Percentiles rank a stretch among this genome's conserved stretches.
phyloP scores from a whole-genome alignment of 2,888 invertebrate species.

The Abrostola triplasia region DNA sequence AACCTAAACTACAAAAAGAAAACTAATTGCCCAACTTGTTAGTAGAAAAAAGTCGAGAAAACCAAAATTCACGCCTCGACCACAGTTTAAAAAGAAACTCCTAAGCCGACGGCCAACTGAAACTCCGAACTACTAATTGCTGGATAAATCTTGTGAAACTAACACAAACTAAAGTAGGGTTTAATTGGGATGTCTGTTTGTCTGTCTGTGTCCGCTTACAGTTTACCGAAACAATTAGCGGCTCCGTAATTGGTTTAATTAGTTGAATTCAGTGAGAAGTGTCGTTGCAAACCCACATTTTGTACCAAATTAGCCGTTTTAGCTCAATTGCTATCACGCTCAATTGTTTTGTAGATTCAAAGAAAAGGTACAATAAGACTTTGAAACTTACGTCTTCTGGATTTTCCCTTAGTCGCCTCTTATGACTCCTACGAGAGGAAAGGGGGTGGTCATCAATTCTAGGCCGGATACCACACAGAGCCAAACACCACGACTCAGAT shows the following conservation, averaged over 20 bases:
- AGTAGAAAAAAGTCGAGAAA: not conserved
- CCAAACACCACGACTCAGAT: no score
- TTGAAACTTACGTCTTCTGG: no score
- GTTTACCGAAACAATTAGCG: conserved; percentile 32
- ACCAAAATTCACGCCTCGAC: conserved; percentile 2
- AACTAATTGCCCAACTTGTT: no score
- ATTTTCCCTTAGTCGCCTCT: no score
- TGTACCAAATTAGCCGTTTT: no score
- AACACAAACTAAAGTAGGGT: conserved; percentile 55
- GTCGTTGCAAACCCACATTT: not conserved
- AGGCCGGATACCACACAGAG: no score
- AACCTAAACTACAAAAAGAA: no score
- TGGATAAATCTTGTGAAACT: conserved; percentile 64
- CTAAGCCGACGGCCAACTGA: conserved; percentile 34
- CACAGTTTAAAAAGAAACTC: conserved; percentile 51
- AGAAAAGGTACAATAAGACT: no score
- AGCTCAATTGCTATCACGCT: no score
- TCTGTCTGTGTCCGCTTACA: conserved; percentile 23
- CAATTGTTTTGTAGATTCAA: no score
- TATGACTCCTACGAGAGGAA: no score
- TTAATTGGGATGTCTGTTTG: conserved; percentile 62
- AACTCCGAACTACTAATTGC: conserved; percentile 68
- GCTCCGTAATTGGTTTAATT: conserved; percentile 35
- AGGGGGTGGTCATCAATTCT: no score
- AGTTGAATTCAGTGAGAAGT: not conserved